Evolutionary conservation across 2,888 invertebrate genomes (phyloP).

Genomic region (Linnaemya tessellans): DNA sequence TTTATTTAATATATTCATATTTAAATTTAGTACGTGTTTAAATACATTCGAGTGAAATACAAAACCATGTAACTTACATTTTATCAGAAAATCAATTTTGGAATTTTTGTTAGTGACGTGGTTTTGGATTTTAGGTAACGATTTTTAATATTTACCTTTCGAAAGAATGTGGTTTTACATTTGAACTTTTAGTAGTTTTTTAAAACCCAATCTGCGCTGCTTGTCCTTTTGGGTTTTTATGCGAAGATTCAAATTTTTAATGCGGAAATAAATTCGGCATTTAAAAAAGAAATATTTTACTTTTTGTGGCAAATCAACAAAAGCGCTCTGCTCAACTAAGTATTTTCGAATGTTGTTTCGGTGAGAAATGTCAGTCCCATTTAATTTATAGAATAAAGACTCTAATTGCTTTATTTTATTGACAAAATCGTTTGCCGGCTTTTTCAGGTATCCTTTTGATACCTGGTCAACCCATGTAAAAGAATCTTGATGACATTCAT

Average conservation of each 20-base stretch:
- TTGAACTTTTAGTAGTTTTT: too few relatives aligned
- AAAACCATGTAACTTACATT: too few relatives aligned
- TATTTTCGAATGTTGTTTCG: not conserved
- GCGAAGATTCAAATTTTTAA: not conserved
- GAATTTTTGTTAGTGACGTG: too few relatives aligned
- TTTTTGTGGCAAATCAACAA: not conserved
- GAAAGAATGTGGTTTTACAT: too few relatives aligned
- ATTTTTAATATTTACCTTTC: too few relatives aligned
- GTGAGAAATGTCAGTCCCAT: not conserved
- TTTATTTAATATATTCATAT: too few relatives aligned
- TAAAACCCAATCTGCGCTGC: not conserved
- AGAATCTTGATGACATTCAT: too few relatives aligned
- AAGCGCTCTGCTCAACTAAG: not conserved
- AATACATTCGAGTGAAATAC: too few relatives aligned
- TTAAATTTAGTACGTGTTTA: too few relatives aligned
- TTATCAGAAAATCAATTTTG: not conserved
- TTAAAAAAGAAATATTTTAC: constrained; percentile 8
- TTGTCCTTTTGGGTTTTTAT: constrained; percentile 10
- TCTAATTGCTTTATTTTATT: not conserved
- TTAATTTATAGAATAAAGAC: constrained; percentile 4
- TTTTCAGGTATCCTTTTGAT: constrained; percentile 3
- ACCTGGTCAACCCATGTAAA: too few relatives aligned
- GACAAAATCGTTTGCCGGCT: not conserved
- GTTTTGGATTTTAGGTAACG: too few relatives aligned
- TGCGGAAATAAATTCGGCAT: constrained; percentile 23